Base-by-base conservation (phyloP, 92 coral and sea anemone genomes). In the Hydrozoanthus gracilis region DNA sequence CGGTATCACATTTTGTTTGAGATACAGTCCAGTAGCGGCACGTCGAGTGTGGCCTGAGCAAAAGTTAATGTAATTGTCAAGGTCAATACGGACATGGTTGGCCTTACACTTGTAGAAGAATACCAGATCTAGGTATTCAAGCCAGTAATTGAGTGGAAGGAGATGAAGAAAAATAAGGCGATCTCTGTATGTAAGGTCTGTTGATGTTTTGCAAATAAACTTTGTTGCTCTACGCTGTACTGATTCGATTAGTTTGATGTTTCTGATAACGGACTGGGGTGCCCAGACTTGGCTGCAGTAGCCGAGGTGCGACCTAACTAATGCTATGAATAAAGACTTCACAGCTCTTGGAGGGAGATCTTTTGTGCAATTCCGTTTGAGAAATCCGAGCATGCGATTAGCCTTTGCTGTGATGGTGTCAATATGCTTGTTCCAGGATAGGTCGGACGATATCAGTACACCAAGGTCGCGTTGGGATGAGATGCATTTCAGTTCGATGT, bases 151-250 rank as follows among this genome's bases (percentile, higher is more conserved):
- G 35, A 27, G 35, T 27, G 35, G 35, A 27, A 27, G 35, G 35
- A 27, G 35, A 27, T 27, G 35, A 27, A 82, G 55, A 18, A 6
- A 60, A 60, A 82, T 60, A 61, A 82, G 86, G 46, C 86, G 86
- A 62, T 82, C 86, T 51, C 76, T 55, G 68, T 82, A 82, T 49
- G 82, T 49, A 49, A 77, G 66, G 64, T 77, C 82, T 50, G 82
- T 49, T 50, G 82, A 77, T 6, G 15, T 77, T 44, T 78, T 78
- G 67, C 85, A 80, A 62, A 80, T 80, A 80, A 61, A 62, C 15
- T 62, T 80, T 16, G 85, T 80, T 80, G 85, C 73, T 80, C 85
- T 80, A 52, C 85, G 85, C 48, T 80, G 85, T n/a, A 80, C 85
- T n/a, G 85, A 11, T 80, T 80, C 73, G 45, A 80, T 62, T 56